Conservation (phyloP, 2,888 invertebrate genomes). For the Steinernema hermaphroditum region DNA sequence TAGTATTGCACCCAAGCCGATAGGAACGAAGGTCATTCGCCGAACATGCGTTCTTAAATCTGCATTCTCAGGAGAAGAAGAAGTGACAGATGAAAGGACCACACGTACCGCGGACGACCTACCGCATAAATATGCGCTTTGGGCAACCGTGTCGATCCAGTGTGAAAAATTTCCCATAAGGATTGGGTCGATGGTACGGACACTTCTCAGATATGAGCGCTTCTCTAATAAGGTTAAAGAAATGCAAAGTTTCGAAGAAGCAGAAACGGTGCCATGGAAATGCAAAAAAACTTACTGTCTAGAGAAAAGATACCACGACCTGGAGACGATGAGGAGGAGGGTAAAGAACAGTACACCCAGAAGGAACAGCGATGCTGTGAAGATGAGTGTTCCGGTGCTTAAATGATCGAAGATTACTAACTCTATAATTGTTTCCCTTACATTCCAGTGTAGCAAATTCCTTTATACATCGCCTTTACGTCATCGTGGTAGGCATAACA, state of each 20-base stretch:
- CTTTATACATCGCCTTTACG: slow-evolving; percentile 52
- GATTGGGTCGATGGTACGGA: slow-evolving; percentile 10
- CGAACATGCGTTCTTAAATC: background rate
- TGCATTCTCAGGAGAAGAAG: background rate
- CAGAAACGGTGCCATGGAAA: slow-evolving; percentile 8
- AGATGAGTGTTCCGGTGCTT: slow-evolving; percentile 55
- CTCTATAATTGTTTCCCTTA: slow-evolving; percentile 37
- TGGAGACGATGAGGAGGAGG: slow-evolving; percentile 59
- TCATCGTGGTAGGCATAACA: slow-evolving; percentile 58
- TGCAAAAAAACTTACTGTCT: slow-evolving; percentile 32
- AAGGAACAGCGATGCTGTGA: slow-evolving; percentile 53
- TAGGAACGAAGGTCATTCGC: background rate
- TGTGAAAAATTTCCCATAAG: slow-evolving; percentile 19
- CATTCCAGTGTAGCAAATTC: slow-evolving; percentile 60
- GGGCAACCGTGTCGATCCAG: slow-evolving; percentile 23
- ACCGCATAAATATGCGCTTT: slow-evolving; percentile 7
- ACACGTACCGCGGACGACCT: slow-evolving; percentile 13
- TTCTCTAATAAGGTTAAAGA: slow-evolving; percentile 12
- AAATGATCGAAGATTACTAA: slow-evolving; percentile 29
- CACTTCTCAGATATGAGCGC: slow-evolving; percentile 16
- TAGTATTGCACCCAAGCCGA: too few species aligned
- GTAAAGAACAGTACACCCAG: slow-evolving; percentile 58
- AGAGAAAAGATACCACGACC: slow-evolving; percentile 58
- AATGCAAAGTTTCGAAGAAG: slow-evolving; percentile 2
- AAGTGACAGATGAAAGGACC: slow-evolving; percentile 13